A percentile compares a stretch with the other conserved stretches of the same genome.
Evolutionary conservation across 2,888 invertebrate species (phyloP).

Genomic region (Drosophila birchii): DNA sequence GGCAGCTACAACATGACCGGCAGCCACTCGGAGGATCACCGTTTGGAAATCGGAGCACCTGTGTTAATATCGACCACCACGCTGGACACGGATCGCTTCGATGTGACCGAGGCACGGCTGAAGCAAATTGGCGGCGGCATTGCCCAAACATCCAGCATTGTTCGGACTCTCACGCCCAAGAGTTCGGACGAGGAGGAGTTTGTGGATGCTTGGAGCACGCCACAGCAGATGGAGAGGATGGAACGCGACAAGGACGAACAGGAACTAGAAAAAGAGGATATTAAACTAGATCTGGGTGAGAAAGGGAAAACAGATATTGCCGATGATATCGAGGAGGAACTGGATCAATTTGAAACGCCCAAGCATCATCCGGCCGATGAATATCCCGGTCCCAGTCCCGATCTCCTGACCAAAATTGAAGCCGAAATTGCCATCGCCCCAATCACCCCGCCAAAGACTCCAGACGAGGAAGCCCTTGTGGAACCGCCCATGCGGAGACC

Average conservation of each 20-base stretch:
- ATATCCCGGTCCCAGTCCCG: not conserved
- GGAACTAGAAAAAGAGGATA: not conserved
- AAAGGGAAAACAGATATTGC: not conserved
- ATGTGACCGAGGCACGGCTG: slow-evolving; percentile 79
- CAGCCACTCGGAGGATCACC: slow-evolving; percentile 83
- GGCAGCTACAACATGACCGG: slow-evolving; percentile 85
- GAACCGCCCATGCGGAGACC: slow-evolving; percentile 46
- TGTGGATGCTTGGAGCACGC: slow-evolving; percentile 81
- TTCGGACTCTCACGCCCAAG: slow-evolving; percentile 68
- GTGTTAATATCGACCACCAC: slow-evolving; percentile 84
- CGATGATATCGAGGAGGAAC: slow-evolving; percentile 9
- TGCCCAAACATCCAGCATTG: slow-evolving; percentile 60
- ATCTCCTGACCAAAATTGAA: not conserved
- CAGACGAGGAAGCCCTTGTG: slow-evolving; percentile 4
- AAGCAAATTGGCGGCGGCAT: slow-evolving; percentile 81
- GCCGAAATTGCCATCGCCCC: not conserved
- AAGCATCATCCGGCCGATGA: slow-evolving; percentile 13
- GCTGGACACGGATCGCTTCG: slow-evolving; percentile 82
- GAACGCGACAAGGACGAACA: slow-evolving; percentile 13
- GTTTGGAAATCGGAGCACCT: slow-evolving; percentile 84
- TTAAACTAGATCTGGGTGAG: not conserved
- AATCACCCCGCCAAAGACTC: slow-evolving; percentile 3
- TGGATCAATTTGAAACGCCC: slow-evolving; percentile 15
- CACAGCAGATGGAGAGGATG: slow-evolving; percentile 47
- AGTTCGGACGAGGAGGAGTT: slow-evolving; percentile 84